Percentiles rank a stretch among this genome's conserved stretches.
phyloP scores from a whole-genome alignment of 2,113 vertebrate species.

The Neogale vison region DNA sequence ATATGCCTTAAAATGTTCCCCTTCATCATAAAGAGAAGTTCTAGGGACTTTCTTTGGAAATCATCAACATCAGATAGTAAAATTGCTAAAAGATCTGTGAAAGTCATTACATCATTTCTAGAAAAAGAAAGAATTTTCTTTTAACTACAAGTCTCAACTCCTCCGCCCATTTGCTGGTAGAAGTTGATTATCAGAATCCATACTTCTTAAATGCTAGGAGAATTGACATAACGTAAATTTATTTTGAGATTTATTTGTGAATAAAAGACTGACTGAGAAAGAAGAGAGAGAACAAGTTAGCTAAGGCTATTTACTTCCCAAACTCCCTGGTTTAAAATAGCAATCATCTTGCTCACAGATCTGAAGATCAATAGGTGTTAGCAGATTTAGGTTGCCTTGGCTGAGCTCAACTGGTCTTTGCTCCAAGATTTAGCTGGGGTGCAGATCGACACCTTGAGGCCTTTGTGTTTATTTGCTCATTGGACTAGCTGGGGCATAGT shows the following conservation, averaged over 20 bases:
- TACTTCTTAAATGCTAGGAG: neutral
- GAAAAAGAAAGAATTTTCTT: neutral
- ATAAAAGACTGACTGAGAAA: neutral
- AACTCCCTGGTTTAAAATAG: neutral
- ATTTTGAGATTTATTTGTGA: neutral
- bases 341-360: neutral
- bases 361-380: neutral
- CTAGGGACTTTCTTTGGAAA: neutral
- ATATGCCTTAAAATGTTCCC: neutral
- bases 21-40: neutral
- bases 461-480: neutral
- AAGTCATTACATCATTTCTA: neutral
- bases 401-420: neutral
- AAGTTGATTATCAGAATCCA: neutral
- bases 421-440: neutral
- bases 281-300: neutral
- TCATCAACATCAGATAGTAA: neutral
- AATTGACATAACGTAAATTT: neutral
- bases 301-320: neutral
- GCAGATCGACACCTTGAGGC: too few relatives aligned
- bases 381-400: neutral
- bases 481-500: neutral
- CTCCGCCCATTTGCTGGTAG: fast-evolving
- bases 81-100: neutral
- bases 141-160: neutral